Evolutionary conservation across 2,888 invertebrate species (phyloP), one percentile per base, ranked within the genome.

Genomic region (Drosophila birchii): DNA sequence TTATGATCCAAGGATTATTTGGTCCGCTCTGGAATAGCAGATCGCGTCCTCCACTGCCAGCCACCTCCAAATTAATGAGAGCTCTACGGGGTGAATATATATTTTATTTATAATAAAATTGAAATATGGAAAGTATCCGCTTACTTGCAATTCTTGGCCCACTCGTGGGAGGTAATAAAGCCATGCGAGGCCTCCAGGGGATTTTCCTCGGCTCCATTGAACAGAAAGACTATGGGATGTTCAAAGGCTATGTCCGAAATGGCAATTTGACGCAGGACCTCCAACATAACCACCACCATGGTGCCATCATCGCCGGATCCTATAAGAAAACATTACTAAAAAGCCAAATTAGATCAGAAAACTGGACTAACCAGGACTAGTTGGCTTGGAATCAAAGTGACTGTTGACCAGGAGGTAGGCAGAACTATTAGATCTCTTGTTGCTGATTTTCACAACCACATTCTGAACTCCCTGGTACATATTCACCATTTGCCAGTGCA

Each of bases 341-440:
- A 3, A 29, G 5, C 16, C 1, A 5, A 16, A 3, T 3, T 1
- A 2, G 1, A n/a, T 41, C 26, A 7, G 1, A 16, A 14, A 12
- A 1, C 6, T 12, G 12, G 9, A 71, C 76, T 53, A 43, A 81
- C 95, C 98, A 90, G 97, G 95, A 90, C 98, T 97, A 80, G 95
- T 96, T 23, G 97, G 95, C 72, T 98, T 97, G 53, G 97, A 95
- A 92, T 99, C 99, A 92, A 97, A 98, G 92, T 99, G 99, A 80
- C 98, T 97, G 93, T 98, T 99, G 63, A 99, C 93, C 47, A 98
- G 93, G 12, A 92, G 70, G 70, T 89, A 90, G 36, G 85, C 82
- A 32, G 89, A 78, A 49, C 91, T 91, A 8, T 75, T 74, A 3
- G 86, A 81, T 36, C 78, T 74, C 18, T 79, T 89, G 4, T 87